These are phyloP conservation scores for Intellagama lesueurii DNA, from an alignment of 2,797 vertebrate genomes.

Conservation along the genomic window DNA sequence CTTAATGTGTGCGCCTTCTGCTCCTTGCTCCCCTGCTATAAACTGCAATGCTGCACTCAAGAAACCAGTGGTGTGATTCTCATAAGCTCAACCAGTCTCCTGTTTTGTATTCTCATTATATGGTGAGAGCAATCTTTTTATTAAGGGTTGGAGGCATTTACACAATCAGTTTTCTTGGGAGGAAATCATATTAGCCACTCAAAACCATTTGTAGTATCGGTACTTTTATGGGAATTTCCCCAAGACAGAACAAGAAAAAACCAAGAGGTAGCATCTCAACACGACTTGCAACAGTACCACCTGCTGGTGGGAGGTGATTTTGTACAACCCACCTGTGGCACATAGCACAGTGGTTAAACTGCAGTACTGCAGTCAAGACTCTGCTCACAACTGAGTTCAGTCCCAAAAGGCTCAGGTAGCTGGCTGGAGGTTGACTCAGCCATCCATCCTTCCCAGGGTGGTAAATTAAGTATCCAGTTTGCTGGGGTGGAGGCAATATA, in stretches of 20 bases:
- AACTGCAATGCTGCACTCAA: neutral
- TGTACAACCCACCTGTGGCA: too few species aligned
- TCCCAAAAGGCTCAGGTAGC: too few species aligned
- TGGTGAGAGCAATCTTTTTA: neutral
- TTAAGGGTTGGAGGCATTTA: neutral
- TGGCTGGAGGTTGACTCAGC: too few species aligned
- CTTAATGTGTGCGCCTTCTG: too few species aligned
- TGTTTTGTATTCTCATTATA: neutral
- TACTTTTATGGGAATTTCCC: neutral
- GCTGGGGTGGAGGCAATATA: too few species aligned
- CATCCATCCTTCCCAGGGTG: too few species aligned
- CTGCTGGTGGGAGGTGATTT: neutral
- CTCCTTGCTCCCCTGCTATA: fast-evolving
- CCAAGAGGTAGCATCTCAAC: neutral
- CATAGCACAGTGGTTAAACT: too few species aligned
- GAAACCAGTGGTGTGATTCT: neutral
- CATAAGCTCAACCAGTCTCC: neutral
- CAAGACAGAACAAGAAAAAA: neutral
- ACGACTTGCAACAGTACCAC: neutral
- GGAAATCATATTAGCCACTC: neutral
- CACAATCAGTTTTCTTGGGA: neutral
- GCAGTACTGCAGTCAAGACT: too few species aligned
- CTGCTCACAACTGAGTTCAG: too few species aligned
- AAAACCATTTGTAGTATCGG: neutral
- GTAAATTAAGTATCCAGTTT: too few species aligned